Conservation (phyloP, 2,797 vertebrate genomes). For the Bovichtus variegatus region DNA sequence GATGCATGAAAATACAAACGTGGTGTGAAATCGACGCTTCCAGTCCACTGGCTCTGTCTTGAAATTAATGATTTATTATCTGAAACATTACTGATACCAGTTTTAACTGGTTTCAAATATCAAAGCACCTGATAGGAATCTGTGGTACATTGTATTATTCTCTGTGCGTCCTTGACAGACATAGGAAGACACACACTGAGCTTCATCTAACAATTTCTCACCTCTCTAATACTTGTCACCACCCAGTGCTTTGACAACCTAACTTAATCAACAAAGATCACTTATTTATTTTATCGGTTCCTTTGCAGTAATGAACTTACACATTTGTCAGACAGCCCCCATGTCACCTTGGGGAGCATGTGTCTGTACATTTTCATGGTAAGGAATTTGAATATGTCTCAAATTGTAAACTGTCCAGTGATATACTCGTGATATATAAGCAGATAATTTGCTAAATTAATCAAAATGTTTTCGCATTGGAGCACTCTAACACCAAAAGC, state of each 20-base stretch:
- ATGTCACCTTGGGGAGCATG: slow-evolving; percentile 75
- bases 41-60: slow-evolving; percentile 59
- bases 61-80: slow-evolving; percentile 67
- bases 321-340: slow-evolving; percentile 71
- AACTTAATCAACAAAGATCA: slow-evolving; percentile 81
- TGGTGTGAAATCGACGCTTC: slow-evolving; percentile 72
- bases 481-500: slow-evolving; percentile 72
- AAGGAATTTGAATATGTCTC: slow-evolving; percentile 49
- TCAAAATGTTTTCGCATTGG: slow-evolving; percentile 71
- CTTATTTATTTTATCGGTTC: slow-evolving; percentile 79
- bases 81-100: slow-evolving; percentile 52
- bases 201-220: slow-evolving; percentile 79
- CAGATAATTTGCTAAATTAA: slow-evolving; percentile 76
- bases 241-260: slow-evolving; percentile 68
- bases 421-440: slow-evolving; percentile 56
- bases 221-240: slow-evolving; percentile 73
- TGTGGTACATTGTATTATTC: slow-evolving; percentile 43
- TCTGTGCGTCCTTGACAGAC: slow-evolving; percentile 58
- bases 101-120: slow-evolving; percentile 56
- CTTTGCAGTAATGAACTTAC: slow-evolving; percentile 80
- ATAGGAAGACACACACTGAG: slow-evolving; percentile 60
- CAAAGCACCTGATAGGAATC: slow-evolving; percentile 45
- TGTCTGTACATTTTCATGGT: slow-evolving; percentile 45
- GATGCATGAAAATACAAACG: slow-evolving; percentile 72
- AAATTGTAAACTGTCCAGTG: slow-evolving; percentile 57